These are phyloP conservation scores for Bergia sp. DNA, from an alignment of 92 coral and sea anemone genomes.

Conservation along the genomic window DNA sequence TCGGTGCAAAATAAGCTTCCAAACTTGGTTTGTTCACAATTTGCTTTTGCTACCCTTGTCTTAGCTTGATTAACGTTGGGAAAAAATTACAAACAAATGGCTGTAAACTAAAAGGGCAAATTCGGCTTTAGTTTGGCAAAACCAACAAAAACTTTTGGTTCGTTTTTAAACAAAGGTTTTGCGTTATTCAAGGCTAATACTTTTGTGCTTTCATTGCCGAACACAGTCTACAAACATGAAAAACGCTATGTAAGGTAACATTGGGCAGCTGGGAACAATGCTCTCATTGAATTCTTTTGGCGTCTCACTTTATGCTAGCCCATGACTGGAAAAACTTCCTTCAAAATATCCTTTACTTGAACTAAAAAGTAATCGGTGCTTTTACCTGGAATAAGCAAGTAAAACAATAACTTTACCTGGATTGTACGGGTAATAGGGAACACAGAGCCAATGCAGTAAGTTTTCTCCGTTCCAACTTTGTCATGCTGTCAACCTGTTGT, in stretches of 20 bases:
- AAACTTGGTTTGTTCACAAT: no score
- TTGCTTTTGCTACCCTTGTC: no score
- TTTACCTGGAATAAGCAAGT: neutral
- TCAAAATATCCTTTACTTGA: neutral
- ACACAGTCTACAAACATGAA: neutral
- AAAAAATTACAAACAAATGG: no score
- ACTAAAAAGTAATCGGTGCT: neutral
- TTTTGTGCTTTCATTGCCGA: neutral
- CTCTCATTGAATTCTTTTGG: neutral
- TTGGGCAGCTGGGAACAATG: neutral
- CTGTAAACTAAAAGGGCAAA: no score
- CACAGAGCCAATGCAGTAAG: slow-evolving; percentile 75
- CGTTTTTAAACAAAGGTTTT: no score
- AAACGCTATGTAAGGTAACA: no score
- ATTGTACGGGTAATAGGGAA: slow-evolving; percentile 72
- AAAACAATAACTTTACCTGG: slow-evolving; percentile 52
- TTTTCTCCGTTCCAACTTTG: slow-evolving; percentile 88
- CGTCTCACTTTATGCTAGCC: neutral
- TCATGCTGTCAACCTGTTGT: slow-evolving; percentile 84
- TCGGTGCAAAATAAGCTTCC: no score
- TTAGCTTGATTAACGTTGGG: no score
- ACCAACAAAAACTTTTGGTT: no score
- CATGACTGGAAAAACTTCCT: neutral
- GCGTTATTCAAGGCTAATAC: neutral
- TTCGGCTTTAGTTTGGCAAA: no score